A percentile compares a stretch with the other conserved stretches of the same genome.
Conservation (phyloP, 2,797 vertebrate genomes). For the Microctenopoma steveboyesi region DNA sequence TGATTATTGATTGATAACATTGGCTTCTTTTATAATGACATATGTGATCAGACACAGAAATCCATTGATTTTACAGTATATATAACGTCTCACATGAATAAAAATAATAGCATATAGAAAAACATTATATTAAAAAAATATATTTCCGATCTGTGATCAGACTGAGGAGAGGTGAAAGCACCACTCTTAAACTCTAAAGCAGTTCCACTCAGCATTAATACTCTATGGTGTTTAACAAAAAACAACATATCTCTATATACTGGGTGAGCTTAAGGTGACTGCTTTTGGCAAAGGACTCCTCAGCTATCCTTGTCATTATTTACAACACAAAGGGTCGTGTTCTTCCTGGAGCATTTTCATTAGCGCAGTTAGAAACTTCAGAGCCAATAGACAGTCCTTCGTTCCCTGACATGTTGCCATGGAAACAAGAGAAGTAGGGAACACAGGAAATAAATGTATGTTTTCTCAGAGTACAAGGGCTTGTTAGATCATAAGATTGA, state of each 20-base stretch:
- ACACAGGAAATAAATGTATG: slow-evolving; percentile 70
- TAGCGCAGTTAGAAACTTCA: slow-evolving; percentile 72
- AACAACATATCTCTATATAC: not conserved
- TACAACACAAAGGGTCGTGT: slow-evolving; percentile 18
- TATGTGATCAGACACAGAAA: not conserved
- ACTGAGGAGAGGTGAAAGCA: not conserved
- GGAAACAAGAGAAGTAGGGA: slow-evolving; percentile 80
- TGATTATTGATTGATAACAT: slow-evolving; percentile 9
- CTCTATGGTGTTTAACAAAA: not conserved
- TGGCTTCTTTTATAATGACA: not conserved
- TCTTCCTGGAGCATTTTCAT: slow-evolving; percentile 76
- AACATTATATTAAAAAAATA: not conserved
- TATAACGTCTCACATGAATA: not conserved
- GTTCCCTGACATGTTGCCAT: slow-evolving; percentile 81
- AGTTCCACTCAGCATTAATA: not conserved
- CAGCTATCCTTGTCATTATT: slow-evolving; percentile 18
- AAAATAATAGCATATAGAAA: not conserved
- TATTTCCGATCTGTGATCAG: not conserved
- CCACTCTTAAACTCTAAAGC: not conserved
- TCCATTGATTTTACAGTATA: not conserved
- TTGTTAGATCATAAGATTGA: slow-evolving; percentile 48
- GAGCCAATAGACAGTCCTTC: slow-evolving; percentile 75
- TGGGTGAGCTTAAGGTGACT: not conserved
- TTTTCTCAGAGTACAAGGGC: slow-evolving; percentile 65
- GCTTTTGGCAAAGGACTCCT: slow-evolving; percentile 6